Conservation (phyloP, 2,113 vertebrate species). For the Bujurquina vittata region DNA sequence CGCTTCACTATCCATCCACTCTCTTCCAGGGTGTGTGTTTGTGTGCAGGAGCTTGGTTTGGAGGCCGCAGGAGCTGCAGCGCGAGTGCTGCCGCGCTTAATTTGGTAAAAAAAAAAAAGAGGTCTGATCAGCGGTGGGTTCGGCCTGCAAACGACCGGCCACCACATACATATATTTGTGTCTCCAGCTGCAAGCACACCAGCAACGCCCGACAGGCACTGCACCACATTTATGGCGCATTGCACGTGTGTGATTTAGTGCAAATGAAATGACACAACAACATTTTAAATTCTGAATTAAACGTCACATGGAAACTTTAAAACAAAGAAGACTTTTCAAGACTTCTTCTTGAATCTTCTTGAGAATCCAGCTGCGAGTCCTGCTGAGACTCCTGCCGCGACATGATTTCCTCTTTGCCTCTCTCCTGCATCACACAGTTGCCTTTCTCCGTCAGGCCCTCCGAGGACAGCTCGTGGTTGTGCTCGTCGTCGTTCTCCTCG, state of each 20-base stretch:
- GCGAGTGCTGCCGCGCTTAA: too few species aligned
- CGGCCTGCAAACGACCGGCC: too few species aligned
- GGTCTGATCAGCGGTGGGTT: too few species aligned
- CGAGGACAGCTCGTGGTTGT: background rate
- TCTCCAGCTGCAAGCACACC: too few species aligned
- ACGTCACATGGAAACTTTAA: background rate
- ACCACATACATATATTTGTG: too few species aligned
- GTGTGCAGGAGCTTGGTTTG: too few species aligned
- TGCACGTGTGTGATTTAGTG: background rate
- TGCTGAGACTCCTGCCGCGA: constrained; percentile 44
- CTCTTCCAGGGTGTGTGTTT: too few species aligned
- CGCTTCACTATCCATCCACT: too few species aligned
- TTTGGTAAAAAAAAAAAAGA: too few species aligned
- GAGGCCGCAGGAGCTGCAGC: too few species aligned
- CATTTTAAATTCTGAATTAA: background rate
- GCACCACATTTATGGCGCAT: background rate
- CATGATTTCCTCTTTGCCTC: constrained; percentile 17
- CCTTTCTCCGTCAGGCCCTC: constrained; percentile 44
- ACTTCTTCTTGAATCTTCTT: background rate
- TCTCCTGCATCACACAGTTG: constrained; percentile 66
- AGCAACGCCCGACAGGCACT: too few species aligned
- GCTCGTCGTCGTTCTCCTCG: constrained; percentile 32
- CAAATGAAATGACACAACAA: background rate
- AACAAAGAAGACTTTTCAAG: background rate
- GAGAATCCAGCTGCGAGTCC: background rate